Evolutionary conservation across 2,797 vertebrate species (phyloP).

Genomic region (Poliocrania exsul): DNA sequence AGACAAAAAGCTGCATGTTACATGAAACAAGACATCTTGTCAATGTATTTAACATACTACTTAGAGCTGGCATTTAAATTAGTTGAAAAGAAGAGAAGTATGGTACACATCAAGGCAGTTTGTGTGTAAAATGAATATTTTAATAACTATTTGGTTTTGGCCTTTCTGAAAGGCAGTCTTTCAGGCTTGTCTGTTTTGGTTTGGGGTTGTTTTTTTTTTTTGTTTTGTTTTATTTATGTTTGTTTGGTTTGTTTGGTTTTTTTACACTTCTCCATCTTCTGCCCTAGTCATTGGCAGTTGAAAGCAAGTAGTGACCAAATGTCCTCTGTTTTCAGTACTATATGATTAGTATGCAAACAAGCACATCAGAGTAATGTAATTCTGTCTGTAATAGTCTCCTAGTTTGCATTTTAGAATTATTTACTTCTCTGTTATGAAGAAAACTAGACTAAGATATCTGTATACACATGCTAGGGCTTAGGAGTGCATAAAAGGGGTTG

Average conservation of each 20-base stretch:
- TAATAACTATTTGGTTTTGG: neutral
- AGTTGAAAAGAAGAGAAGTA: neutral
- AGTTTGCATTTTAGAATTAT: neutral
- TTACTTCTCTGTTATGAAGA: neutral
- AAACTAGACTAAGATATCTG: neutral
- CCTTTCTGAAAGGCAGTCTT: neutral
- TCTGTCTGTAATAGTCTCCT: neutral
- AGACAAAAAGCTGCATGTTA: constrained; percentile 16
- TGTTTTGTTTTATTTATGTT: neutral
- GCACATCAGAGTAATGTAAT: neutral
- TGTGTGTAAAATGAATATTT: neutral
- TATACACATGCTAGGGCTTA: neutral
- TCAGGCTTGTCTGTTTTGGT: neutral
- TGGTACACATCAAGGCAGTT: neutral
- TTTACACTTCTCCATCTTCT: neutral
- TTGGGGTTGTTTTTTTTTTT: accelerated
- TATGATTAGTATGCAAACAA: neutral
- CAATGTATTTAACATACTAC: constrained; percentile 12
- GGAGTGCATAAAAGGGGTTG: neutral
- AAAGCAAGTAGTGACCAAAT: neutral
- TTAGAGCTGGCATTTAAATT: constrained; percentile 31
- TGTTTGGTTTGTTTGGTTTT: neutral
- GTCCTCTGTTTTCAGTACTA: neutral
- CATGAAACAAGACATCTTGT: constrained; percentile 32
- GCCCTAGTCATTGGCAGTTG: neutral